Conservation (phyloP, 2,888 invertebrate genomes). For the Melieria omissa region DNA sequence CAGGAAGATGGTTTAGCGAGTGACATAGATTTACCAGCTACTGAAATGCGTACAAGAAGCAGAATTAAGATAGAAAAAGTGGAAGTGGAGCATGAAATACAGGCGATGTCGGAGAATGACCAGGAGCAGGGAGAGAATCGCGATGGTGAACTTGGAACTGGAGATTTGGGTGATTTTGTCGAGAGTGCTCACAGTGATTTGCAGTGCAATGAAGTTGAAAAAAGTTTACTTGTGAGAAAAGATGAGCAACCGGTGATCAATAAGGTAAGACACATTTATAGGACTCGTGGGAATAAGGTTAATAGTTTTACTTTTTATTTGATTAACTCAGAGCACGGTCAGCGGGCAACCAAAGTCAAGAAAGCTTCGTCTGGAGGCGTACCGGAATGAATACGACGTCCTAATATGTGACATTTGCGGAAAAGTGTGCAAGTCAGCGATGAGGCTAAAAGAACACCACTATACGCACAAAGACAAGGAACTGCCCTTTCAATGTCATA, state of each 20-base stretch:
- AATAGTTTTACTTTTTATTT: background rate
- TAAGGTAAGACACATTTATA: background rate
- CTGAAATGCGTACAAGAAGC: no score
- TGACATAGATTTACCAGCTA: no score
- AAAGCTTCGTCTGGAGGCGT: constrained; percentile 44
- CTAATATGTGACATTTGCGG: constrained; percentile 43
- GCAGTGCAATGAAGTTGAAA: background rate
- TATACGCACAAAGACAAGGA: constrained; percentile 37
- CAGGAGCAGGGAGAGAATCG: background rate
- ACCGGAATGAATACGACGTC: constrained; percentile 51
- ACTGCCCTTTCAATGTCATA: constrained; percentile 37
- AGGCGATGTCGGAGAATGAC: background rate
- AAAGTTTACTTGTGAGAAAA: background rate
- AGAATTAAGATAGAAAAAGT: background rate
- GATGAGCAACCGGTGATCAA: background rate
- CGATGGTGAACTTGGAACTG: background rate
- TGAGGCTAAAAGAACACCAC: constrained; percentile 36
- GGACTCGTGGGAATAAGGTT: background rate
- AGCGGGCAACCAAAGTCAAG: background rate
- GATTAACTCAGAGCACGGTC: background rate
- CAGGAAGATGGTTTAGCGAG: no score
- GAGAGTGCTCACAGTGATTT: background rate
- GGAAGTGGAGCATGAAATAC: background rate
- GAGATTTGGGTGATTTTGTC: background rate
- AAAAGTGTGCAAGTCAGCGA: constrained; percentile 32